Conservation (phyloP, 2,797 vertebrate genomes). For the Amblyopsis hoosieri region DNA sequence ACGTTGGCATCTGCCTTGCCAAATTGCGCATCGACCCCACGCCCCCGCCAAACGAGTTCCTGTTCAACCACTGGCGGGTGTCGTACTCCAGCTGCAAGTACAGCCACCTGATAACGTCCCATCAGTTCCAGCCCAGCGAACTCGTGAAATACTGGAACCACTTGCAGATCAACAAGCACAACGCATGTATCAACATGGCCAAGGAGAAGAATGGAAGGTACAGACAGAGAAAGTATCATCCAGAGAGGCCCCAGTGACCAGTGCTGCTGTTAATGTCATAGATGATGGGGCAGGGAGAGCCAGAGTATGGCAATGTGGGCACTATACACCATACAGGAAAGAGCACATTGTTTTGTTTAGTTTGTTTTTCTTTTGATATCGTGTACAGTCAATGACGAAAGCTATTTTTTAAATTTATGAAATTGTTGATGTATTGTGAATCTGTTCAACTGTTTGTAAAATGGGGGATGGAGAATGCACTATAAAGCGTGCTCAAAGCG, state of each 20-base stretch:
- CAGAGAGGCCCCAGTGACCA: slow-evolving; percentile 68
- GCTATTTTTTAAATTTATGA: slow-evolving; percentile 92
- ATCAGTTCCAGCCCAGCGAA: slow-evolving; percentile 97
- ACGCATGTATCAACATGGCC: slow-evolving; percentile 88
- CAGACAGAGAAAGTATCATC: slow-evolving; percentile 90
- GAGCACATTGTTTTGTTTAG: slow-evolving; percentile 76
- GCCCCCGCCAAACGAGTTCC: slow-evolving; percentile 97
- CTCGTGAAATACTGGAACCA: slow-evolving; percentile 99
- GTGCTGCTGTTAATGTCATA: slow-evolving; percentile 13
- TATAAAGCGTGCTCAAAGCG: slow-evolving; percentile 79
- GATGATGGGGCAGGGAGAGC: slow-evolving; percentile 22
- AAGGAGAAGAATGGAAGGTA: slow-evolving; percentile 92
- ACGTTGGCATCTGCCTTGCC: slow-evolving; percentile 96
- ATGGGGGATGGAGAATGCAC: slow-evolving; percentile 65
- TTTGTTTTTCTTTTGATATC: slow-evolving; percentile 66
- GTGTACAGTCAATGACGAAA: slow-evolving; percentile 78
- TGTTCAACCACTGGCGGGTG: slow-evolving; percentile 99
- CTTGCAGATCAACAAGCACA: slow-evolving; percentile 98
- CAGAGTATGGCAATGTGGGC: slow-evolving; percentile 61
- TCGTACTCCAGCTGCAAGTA: slow-evolving; percentile 99
- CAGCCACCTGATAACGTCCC: slow-evolving; percentile 98
- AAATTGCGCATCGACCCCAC: slow-evolving; percentile 94
- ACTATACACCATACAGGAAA: slow-evolving; percentile 75
- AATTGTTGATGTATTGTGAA: slow-evolving; percentile 70
- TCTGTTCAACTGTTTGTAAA: slow-evolving; percentile 72